Percentiles rank a stretch among this genome's conserved stretches.
Conservation (phyloP, 2,888 invertebrate species). For the Eupithecia abbreviata region DNA sequence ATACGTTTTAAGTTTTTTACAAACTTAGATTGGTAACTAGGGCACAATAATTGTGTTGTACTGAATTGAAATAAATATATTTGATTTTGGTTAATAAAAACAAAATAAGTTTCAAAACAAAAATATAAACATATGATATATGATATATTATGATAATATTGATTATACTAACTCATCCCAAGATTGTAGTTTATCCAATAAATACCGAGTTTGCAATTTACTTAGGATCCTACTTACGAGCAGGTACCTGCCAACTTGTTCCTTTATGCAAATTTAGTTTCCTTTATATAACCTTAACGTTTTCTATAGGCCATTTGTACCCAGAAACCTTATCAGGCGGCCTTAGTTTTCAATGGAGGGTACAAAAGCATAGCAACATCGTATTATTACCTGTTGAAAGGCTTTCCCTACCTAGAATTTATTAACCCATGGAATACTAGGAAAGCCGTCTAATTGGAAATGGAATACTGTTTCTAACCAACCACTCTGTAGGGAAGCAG, state of each 20-base stretch:
- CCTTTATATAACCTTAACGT: background rate
- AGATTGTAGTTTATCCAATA: background rate
- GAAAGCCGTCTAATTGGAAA: background rate
- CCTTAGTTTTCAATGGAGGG: slow-evolving; percentile 29
- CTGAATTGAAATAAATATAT: too few relatives aligned
- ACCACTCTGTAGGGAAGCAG: background rate
- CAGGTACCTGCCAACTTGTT: background rate
- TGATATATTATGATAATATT: too few relatives aligned
- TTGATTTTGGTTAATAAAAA: too few relatives aligned
- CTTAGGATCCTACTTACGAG: background rate
- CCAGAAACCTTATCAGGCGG: slow-evolving; percentile 35
- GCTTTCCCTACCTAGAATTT: slow-evolving; percentile 6
- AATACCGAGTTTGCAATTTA: background rate
- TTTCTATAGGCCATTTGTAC: slow-evolving; percentile 21
- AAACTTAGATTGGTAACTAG: too few relatives aligned
- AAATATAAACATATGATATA: too few relatives aligned
- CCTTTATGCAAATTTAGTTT: slow-evolving; percentile 1
- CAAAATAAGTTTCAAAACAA: too few relatives aligned
- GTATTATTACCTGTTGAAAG: slow-evolving; percentile 38
- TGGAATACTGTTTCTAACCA: background rate
- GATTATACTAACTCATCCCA: too few relatives aligned
- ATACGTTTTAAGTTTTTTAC: too few relatives aligned
- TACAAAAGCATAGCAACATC: slow-evolving; percentile 20
- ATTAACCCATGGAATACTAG: background rate
- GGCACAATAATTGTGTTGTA: too few relatives aligned